Percentiles rank a stretch among this genome's conserved stretches.
phyloP scores from a whole-genome alignment of 1,140 invertebrate genomes.

The Cephus cinctus region DNA sequence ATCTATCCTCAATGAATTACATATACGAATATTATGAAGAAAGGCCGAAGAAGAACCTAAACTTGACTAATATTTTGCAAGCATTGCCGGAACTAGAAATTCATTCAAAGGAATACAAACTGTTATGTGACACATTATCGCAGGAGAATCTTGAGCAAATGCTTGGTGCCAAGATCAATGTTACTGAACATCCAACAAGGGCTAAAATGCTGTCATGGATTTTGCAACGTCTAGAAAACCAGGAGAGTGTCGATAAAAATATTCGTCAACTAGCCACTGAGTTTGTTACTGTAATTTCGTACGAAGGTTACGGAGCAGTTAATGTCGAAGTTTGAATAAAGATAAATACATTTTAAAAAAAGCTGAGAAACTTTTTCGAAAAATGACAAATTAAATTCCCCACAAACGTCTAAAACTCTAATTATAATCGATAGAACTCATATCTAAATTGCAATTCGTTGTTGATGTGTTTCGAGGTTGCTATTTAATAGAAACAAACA shows the following conservation, averaged over 20 bases:
- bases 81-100: constrained; percentile 4
- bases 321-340: not conserved
- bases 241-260: constrained; percentile 1
- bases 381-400: too few relatives aligned
- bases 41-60: not conserved
- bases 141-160: not conserved
- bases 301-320: constrained; percentile 15
- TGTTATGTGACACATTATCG: constrained; percentile 1
- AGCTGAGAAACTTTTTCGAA: too few relatives aligned
- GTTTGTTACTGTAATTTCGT: constrained; percentile 6
- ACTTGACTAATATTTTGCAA: constrained; percentile 6
- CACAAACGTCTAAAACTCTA: too few relatives aligned
- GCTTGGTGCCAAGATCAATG: constrained; percentile 7
- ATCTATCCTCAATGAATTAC: too few relatives aligned
- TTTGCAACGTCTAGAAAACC: constrained; percentile 1
- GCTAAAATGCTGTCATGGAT: constrained; percentile 15
- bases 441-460: too few relatives aligned
- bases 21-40: too few relatives aligned
- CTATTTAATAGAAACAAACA: too few relatives aligned
- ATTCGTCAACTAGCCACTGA: constrained; percentile 5
- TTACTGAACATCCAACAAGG: constrained; percentile 14
- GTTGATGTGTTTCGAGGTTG: too few relatives aligned
- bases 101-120: not conserved
- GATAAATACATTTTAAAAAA: too few relatives aligned
- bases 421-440: too few relatives aligned